Percentiles rank a stretch among this genome's conserved stretches.
phyloP scores from a whole-genome alignment of 1,140 invertebrate species.

The Cyclargus thomasi region DNA sequence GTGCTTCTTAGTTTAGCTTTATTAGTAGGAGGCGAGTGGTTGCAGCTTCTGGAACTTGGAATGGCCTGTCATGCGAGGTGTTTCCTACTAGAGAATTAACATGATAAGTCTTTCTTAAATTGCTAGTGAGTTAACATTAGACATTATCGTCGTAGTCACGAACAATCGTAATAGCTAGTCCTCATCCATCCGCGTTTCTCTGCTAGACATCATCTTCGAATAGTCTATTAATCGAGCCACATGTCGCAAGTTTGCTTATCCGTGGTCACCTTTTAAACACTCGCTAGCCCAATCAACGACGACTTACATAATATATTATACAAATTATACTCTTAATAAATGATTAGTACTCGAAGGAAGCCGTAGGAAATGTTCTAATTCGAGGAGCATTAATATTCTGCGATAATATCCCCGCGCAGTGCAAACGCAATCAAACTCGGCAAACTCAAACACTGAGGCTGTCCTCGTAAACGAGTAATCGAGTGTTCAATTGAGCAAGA shows the following conservation, averaged over 20 bases:
- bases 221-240: not conserved
- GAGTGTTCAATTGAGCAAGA: constrained; percentile 72
- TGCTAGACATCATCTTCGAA: no score
- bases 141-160: no score
- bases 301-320: not conserved
- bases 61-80: no score
- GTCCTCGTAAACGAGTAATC: constrained; percentile 69
- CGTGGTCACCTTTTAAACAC: no score
- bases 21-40: not conserved
- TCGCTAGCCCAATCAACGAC: not conserved
- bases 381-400: constrained; percentile 43
- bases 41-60: not conserved
- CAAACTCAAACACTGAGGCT: constrained; percentile 64
- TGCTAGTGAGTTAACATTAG: no score
- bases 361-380: constrained; percentile 29
- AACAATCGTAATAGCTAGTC: no score
- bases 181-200: no score
- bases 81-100: no score
- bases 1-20: constrained; percentile 4
- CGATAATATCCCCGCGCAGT: constrained; percentile 54
- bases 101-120: no score
- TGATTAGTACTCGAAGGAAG: constrained; percentile 1
- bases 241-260: not conserved
- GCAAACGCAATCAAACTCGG: constrained; percentile 68
- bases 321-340: not conserved